Evolutionary conservation across 2,888 invertebrate species (phyloP).

Genomic region (Seira musarum): DNA sequence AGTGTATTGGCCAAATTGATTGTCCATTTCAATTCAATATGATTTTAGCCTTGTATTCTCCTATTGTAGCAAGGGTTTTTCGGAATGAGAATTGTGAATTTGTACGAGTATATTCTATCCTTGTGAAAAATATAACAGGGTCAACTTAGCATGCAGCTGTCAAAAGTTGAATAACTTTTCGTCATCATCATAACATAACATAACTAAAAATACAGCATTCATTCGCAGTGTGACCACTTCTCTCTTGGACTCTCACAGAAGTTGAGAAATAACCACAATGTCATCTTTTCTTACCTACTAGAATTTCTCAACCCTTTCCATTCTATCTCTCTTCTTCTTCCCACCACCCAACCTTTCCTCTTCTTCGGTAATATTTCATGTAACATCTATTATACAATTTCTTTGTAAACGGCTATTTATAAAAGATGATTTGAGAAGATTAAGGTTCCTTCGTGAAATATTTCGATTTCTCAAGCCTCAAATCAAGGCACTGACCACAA

Average conservation of each 20-base stretch:
- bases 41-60: too few relatives aligned
- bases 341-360: too few relatives aligned
- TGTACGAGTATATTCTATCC: neutral
- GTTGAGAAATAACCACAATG: slow-evolving; percentile 36
- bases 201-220: slow-evolving; percentile 18
- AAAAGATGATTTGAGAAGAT: too few relatives aligned
- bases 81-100: too few relatives aligned
- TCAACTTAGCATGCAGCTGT: slow-evolving; percentile 28
- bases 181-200: slow-evolving; percentile 27
- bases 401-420: too few relatives aligned
- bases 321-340: too few relatives aligned
- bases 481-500: slow-evolving; percentile 17
- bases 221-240: neutral
- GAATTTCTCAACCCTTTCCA: slow-evolving; percentile 26
- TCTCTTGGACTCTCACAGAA: neutral
- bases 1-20: too few relatives aligned
- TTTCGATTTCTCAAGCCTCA: slow-evolving; percentile 23
- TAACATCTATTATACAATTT: too few relatives aligned
- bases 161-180: slow-evolving; percentile 37
- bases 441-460: neutral
- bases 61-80: too few relatives aligned
- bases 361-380: too few relatives aligned
- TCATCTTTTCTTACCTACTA: slow-evolving; percentile 45
- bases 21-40: too few relatives aligned
- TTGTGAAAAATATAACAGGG: slow-evolving; percentile 20